A percentile compares a stretch with the other conserved stretches of the same genome.
These are phyloP conservation scores for Cricetomys ansorgei DNA, from an alignment of 2,113 vertebrate genomes.

Conservation along the genomic window DNA sequence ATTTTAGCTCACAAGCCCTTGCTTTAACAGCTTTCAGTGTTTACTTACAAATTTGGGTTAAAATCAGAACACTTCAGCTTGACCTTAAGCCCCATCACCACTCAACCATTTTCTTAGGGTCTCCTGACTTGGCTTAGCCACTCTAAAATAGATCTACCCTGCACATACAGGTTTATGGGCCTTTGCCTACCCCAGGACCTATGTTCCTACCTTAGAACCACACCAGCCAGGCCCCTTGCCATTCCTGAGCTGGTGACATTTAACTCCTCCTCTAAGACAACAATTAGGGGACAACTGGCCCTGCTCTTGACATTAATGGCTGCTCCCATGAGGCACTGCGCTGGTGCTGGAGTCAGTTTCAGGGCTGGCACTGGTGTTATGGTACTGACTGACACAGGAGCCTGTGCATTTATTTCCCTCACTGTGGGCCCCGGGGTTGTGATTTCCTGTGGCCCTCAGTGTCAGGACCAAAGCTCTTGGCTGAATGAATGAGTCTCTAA, in stretches of 20 bases:
- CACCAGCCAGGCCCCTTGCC: neutral
- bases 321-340: neutral
- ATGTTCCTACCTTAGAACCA: neutral
- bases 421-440: neutral
- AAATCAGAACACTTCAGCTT: neutral
- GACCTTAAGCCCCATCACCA: neutral
- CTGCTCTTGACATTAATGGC: neutral
- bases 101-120: accelerated
- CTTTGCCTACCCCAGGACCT: accelerated
- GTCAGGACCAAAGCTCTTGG: neutral
- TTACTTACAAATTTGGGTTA: neutral
- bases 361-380: neutral
- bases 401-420: neutral
- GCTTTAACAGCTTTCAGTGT: neutral
- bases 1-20: accelerated
- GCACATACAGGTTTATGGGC: neutral
- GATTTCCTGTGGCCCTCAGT: neutral
- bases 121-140: neutral
- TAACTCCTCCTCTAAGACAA: neutral
- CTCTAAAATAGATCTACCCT: neutral
- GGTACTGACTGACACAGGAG: neutral
- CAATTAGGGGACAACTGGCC: neutral
- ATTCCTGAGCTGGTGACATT: neutral
- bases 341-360: neutral
- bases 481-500: neutral